Conservation (phyloP, 2,797 vertebrate genomes). For the Malacoraja senta region DNA sequence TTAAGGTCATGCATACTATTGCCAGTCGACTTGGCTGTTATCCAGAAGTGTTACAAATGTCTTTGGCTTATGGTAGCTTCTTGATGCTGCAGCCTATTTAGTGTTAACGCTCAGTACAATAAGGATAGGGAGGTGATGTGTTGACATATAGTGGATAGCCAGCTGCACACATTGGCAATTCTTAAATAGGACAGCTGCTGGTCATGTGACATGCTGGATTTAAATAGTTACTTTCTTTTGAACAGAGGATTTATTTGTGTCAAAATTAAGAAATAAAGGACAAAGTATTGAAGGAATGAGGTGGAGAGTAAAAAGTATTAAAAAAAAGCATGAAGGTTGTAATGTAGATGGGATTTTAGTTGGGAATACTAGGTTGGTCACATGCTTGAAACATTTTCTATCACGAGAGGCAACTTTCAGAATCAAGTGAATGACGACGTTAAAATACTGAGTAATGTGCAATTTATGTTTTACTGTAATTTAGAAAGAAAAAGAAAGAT, state of each 20-base stretch:
- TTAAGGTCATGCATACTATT: not conserved
- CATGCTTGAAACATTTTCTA: not conserved
- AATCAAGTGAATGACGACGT: not conserved
- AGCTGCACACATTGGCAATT: conserved; percentile 52
- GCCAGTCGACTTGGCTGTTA: not conserved
- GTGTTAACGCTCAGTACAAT: conserved; percentile 21
- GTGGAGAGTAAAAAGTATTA: not conserved
- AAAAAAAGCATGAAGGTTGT: not conserved
- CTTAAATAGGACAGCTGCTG: conserved; percentile 51
- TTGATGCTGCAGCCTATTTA: conserved; percentile 1
- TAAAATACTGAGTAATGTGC: not conserved
- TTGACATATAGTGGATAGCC: conserved; percentile 43
- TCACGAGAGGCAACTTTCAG: not conserved
- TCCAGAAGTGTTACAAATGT: not conserved
- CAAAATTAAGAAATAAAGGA: conserved; percentile 12
- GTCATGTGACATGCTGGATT: conserved; percentile 46
- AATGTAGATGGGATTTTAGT: not conserved
- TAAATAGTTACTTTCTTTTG: conserved; percentile 19
- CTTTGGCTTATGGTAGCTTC: not conserved
- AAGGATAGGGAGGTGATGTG: conserved; percentile 41
- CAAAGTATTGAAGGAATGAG: not conserved
- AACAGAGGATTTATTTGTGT: conserved; percentile 28
- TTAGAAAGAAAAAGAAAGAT: conserved; percentile 15
- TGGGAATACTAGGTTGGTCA: not conserved
- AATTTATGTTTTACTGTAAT: conserved; percentile 18